phyloP scores from a whole-genome alignment of 2,797 vertebrate species.

The Xenopus petersii region DNA sequence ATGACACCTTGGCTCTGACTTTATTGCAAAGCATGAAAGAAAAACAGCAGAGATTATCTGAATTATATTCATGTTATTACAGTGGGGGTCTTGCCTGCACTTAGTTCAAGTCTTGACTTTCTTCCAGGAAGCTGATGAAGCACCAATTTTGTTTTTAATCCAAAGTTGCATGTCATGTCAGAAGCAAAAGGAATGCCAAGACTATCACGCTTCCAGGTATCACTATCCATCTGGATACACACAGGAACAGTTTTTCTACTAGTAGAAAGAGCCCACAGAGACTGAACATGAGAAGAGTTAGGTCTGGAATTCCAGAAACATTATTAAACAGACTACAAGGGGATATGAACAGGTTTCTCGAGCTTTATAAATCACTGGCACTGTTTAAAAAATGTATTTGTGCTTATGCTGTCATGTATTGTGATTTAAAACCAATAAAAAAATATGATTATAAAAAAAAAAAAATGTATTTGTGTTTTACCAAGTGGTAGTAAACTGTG shows the following conservation, averaged over 20 bases:
- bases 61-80: conserved; percentile 43
- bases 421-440: too few relatives aligned
- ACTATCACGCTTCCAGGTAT: conserved; percentile 40
- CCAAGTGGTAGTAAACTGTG: neutral
- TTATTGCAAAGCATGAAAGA: conserved; percentile 29
- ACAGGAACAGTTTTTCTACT: conserved; percentile 20
- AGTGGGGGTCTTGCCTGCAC: conserved; percentile 17
- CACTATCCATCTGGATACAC: conserved; percentile 31
- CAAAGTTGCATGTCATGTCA: conserved; percentile 42
- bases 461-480: neutral
- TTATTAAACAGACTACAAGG: conserved; percentile 1
- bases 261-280: neutral
- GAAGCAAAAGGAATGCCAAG: conserved; percentile 30
- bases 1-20: conserved; percentile 29
- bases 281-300: conserved; percentile 10
- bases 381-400: neutral
- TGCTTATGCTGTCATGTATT: too few relatives aligned
- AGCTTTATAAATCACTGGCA: neutral
- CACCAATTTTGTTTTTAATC: conserved; percentile 44
- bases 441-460: too few relatives aligned
- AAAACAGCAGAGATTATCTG: conserved; percentile 32
- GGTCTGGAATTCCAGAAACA: neutral
- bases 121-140: conserved; percentile 40
- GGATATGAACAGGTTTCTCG: neutral
- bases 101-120: conserved; percentile 38